These are phyloP conservation scores for Neoaliturus tenellus DNA, from an alignment of 2,888 invertebrate species.

Conservation along the genomic window DNA sequence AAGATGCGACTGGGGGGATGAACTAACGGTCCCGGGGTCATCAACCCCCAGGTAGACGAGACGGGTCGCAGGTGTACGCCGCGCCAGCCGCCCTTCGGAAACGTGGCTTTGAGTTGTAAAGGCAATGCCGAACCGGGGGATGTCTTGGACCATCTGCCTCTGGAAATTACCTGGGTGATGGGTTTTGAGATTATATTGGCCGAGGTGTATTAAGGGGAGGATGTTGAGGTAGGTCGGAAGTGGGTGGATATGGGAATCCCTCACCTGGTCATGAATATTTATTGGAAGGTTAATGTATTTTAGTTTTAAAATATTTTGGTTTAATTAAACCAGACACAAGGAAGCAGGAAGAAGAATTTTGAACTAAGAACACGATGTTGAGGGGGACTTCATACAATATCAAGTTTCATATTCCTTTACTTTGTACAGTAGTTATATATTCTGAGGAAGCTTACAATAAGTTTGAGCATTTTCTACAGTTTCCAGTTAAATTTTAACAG, in stretches of 20 bases:
- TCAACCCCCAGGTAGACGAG: neutral
- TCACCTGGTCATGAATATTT: neutral
- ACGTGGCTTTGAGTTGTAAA: too few relatives aligned
- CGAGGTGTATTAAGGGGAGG: neutral
- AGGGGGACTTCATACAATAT: too few relatives aligned
- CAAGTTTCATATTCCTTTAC: too few relatives aligned
- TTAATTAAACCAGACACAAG: too few relatives aligned
- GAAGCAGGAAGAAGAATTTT: too few relatives aligned
- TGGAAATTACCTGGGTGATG: neutral
- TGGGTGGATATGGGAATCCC: neutral
- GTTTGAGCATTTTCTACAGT: too few relatives aligned
- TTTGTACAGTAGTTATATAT: too few relatives aligned
- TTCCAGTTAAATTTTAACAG: too few relatives aligned
- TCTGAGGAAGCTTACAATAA: too few relatives aligned
- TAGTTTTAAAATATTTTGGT: neutral
- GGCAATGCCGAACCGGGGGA: neutral
- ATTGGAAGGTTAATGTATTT: neutral
- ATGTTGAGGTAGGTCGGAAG: neutral
- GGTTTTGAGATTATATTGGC: neutral
- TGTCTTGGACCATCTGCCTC: neutral
- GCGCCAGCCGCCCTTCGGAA: neutral
- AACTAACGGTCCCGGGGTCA: conserved; percentile 2
- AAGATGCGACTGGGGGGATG: neutral
- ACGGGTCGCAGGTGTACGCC: neutral
- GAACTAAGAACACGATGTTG: too few relatives aligned